phyloP scores from a whole-genome alignment of 2,113 vertebrate genomes.

The Varanus komodoensis region DNA sequence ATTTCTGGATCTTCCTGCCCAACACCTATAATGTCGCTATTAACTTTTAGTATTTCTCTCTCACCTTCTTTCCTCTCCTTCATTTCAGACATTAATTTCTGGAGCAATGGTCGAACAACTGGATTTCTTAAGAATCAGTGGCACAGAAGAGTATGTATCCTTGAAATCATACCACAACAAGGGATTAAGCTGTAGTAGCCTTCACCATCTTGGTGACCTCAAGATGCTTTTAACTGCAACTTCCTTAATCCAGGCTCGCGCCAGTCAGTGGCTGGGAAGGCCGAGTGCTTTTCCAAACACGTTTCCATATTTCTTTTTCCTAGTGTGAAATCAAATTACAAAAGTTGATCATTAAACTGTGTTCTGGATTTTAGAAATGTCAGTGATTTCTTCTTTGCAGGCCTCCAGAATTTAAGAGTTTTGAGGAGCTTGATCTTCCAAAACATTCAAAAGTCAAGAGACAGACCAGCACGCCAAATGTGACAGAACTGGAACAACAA shows the following conservation, averaged over 20 bases:
- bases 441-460: slow-evolving; percentile 98
- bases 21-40: neutral
- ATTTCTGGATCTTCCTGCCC: neutral
- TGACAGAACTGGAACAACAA: slow-evolving; percentile 87
- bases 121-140: slow-evolving; percentile 94
- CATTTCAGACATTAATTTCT: slow-evolving; percentile 93
- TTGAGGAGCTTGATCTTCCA: slow-evolving; percentile 94
- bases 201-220: no score
- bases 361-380: slow-evolving; percentile 21
- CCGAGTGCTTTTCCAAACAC: neutral
- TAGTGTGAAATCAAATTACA: neutral
- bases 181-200: neutral
- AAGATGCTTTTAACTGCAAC: no score
- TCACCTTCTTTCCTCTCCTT: slow-evolving; percentile 1
- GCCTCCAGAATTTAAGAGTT: slow-evolving; percentile 93
- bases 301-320: neutral
- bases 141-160: slow-evolving; percentile 88
- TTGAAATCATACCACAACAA: neutral
- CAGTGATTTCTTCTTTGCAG: slow-evolving; percentile 68
- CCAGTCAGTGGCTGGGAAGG: no score
- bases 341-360: slow-evolving; percentile 17
- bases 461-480: slow-evolving; percentile 89
- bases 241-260: no score
- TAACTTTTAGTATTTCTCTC: slow-evolving; percentile 19
- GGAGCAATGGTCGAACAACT: slow-evolving; percentile 96